Evolutionary conservation across 2,888 invertebrate species (phyloP).

Genomic region (Aphodius sticticus): DNA sequence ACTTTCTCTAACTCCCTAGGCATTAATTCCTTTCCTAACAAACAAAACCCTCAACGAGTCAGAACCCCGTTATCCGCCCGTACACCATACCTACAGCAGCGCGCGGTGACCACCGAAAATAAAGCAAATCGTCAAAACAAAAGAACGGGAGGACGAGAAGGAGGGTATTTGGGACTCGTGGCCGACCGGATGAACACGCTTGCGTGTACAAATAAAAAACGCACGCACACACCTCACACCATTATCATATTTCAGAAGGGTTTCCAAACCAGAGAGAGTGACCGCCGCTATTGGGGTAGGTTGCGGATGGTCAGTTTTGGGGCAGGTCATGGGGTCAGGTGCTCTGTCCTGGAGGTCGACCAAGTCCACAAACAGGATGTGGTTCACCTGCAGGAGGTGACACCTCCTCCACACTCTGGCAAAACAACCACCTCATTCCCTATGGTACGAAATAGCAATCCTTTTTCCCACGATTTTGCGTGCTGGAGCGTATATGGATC

Average conservation of each 20-base stretch:
- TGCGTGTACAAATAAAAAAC: constrained; percentile 4
- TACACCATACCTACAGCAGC: no score
- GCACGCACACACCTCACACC: not conserved
- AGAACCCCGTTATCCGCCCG: no score
- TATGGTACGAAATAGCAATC: not conserved
- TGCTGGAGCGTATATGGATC: constrained; percentile 9
- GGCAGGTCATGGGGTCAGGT: constrained; percentile 48
- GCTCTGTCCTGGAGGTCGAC: constrained; percentile 18
- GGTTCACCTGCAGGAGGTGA: constrained; percentile 19
- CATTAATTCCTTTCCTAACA: no score
- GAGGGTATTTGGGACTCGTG: constrained; percentile 4
- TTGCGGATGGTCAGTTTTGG: constrained; percentile 44
- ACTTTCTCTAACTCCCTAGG: no score
- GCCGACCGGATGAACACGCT: not conserved
- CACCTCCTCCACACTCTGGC: not conserved
- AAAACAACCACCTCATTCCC: constrained; percentile 6
- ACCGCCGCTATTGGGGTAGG: constrained; percentile 21
- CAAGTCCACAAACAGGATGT: constrained; percentile 14
- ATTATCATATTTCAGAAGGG: constrained; percentile 21
- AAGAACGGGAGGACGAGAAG: not conserved
- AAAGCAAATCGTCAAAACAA: not conserved
- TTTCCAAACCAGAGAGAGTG: constrained; percentile 8
- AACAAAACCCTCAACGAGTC: no score
- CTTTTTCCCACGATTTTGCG: constrained; percentile 22
- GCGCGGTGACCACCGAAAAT: not conserved